phyloP scores from a whole-genome alignment of 2,113 vertebrate species.

The Phalacrocorax brasilianus region DNA sequence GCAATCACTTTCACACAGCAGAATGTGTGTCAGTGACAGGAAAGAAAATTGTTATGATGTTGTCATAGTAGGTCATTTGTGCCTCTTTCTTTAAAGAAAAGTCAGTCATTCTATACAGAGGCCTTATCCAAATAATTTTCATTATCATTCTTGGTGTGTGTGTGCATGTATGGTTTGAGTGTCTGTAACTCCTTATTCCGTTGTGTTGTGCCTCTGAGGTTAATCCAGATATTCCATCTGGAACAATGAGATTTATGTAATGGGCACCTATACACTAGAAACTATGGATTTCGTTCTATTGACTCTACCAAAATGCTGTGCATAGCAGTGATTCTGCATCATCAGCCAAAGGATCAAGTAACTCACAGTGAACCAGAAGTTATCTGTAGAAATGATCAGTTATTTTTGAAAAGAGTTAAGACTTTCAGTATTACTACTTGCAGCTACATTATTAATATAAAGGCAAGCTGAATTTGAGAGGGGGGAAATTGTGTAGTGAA shows the following conservation, averaged over 20 bases:
- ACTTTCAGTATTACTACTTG: not conserved
- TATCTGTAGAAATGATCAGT: not conserved
- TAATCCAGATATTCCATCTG: not conserved
- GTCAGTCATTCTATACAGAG: not conserved
- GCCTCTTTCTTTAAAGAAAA: not conserved
- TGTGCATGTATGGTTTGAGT: not conserved
- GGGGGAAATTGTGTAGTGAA: not conserved
- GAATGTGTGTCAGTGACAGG: not conserved
- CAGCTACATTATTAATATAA: not conserved
- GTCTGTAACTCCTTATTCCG: not conserved
- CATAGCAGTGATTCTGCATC: not conserved
- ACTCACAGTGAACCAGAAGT: not conserved
- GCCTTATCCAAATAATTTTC: not conserved
- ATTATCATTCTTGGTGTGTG: not conserved
- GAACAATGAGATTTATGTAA: not conserved
- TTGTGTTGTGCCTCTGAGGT: not conserved
- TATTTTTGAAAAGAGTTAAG: not conserved
- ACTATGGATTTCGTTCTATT: not conserved
- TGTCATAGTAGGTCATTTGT: rapidly evolving
- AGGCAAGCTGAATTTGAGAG: not conserved
- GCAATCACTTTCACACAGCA: not conserved
- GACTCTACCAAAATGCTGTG: not conserved
- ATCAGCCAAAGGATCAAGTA: not conserved
- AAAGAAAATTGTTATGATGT: not conserved
- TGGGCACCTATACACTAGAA: not conserved